Percentiles rank a stretch among this genome's conserved stretches.
Evolutionary conservation across 1,140 invertebrate genomes (phyloP).

Genomic region (Zaprionus ghesquierei): DNA sequence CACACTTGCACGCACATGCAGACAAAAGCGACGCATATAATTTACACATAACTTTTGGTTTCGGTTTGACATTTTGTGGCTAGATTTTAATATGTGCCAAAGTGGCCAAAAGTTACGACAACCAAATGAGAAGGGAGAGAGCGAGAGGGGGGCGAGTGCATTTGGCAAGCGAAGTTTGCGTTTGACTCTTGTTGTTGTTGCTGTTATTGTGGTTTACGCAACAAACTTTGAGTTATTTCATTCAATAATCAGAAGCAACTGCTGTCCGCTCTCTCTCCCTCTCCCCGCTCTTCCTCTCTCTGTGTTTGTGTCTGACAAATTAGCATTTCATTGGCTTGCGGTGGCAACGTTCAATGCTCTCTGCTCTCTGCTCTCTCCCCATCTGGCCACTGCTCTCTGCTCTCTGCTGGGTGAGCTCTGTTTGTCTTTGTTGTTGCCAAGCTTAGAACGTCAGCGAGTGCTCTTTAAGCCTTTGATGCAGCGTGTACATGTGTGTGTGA

Average conservation of each 20-base stretch:
- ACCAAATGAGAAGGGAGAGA: conserved; percentile 26
- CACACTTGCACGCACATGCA: not conserved
- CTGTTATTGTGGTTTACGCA: conserved; percentile 8
- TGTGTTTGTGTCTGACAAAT: conserved; percentile 53
- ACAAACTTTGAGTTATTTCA: conserved; percentile 23
- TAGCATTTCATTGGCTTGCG: conserved; percentile 53
- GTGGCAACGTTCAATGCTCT: conserved; percentile 39
- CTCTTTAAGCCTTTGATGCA: conserved; percentile 64
- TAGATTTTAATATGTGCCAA: conserved; percentile 73
- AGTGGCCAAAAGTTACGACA: conserved; percentile 69
- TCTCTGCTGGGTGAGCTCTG: conserved; percentile 19
- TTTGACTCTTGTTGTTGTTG: conserved; percentile 3
- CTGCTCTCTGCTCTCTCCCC: conserved; percentile 20
- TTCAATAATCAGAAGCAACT: conserved; percentile 62
- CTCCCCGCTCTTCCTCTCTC: conserved; percentile 2
- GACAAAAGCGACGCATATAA: conserved; percentile 25
- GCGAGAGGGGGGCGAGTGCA: conserved; percentile 30
- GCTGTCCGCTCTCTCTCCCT: not conserved
- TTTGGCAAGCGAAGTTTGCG: conserved; percentile 46
- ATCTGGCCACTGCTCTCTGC: conserved; percentile 48
- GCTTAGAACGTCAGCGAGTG: conserved; percentile 63
- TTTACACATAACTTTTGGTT: conserved; percentile 77
- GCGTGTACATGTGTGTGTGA: conserved; percentile 56
- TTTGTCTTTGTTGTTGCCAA: conserved; percentile 43
- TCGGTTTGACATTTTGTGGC: conserved; percentile 77